These are phyloP conservation scores for Leucoma salicis DNA, from an alignment of 2,888 invertebrate species.

Conservation along the genomic window DNA sequence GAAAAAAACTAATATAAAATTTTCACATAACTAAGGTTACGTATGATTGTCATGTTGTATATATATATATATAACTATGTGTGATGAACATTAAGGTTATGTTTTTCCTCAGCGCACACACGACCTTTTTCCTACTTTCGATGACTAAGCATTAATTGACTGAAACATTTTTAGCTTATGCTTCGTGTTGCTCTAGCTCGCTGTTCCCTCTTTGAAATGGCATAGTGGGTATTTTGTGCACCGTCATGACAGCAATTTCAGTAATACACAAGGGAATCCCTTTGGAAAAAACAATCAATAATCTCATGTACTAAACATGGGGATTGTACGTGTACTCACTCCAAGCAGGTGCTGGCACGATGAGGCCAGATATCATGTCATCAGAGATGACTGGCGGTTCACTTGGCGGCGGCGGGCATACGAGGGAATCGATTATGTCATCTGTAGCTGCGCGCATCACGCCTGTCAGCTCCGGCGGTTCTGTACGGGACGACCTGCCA, in stretches of 20 bases:
- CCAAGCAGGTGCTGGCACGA: slow-evolving; percentile 98
- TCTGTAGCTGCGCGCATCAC: slow-evolving; percentile 93
- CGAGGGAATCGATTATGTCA: slow-evolving; percentile 96
- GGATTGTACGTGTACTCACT: slow-evolving; percentile 83
- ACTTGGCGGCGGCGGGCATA: slow-evolving; percentile 97
- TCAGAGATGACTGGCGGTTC: slow-evolving; percentile 96
- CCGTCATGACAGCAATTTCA: slow-evolving; percentile 35
- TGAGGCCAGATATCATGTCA: slow-evolving; percentile 97
- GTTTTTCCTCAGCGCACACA: slow-evolving; percentile 32
- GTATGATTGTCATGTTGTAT: slow-evolving; percentile 3
- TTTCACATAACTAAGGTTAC: no score
- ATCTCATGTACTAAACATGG: background rate
- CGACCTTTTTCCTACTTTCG: slow-evolving; percentile 22
- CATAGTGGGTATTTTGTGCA: slow-evolving; percentile 8
- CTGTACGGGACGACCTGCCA: slow-evolving; percentile 88
- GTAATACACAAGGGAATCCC: slow-evolving; percentile 15
- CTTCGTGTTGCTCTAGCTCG: slow-evolving; percentile 30
- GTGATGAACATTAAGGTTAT: slow-evolving; percentile 17
- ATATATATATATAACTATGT: slow-evolving; percentile 9
- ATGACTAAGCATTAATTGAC: slow-evolving; percentile 39
- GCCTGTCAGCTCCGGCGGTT: slow-evolving; percentile 89
- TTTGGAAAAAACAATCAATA: background rate
- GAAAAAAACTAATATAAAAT: no score
- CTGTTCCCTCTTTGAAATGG: slow-evolving; percentile 14
- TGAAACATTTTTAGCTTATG: slow-evolving; percentile 41